phyloP scores from a whole-genome alignment of 2,888 invertebrate genomes.

The Orchesellides sinensis region DNA sequence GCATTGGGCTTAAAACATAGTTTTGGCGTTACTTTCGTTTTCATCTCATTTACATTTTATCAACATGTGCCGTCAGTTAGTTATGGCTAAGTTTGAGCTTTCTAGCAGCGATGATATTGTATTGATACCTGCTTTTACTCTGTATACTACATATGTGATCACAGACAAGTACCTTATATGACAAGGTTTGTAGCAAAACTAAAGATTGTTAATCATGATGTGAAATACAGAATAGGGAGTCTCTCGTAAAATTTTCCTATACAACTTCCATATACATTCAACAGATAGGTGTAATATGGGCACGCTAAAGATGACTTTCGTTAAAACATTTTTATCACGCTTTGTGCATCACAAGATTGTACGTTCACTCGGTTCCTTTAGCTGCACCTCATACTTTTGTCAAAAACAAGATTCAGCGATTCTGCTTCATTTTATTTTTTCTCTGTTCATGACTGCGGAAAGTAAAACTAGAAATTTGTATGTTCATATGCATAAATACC shows the following conservation, averaged over 20 bases:
- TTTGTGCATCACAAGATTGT: background rate
- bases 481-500: background rate
- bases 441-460: background rate
- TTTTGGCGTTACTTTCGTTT: no score
- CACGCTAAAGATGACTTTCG: background rate
- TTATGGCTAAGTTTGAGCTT: no score
- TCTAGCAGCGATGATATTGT: no score
- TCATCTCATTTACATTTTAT: slow-evolving; percentile 13
- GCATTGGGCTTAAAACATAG: no score
- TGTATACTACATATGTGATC: no score
- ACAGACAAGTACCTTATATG: no score
- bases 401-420: background rate
- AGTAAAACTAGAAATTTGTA: background rate
- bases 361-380: background rate
- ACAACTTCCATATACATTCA: background rate
- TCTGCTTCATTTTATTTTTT: background rate
- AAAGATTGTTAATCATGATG: background rate
- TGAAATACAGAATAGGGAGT: background rate
- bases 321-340: background rate
- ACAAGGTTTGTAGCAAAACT: background rate
- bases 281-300: background rate
- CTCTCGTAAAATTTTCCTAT: background rate
- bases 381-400: background rate
- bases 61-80: background rate
- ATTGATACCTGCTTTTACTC: no score